Evolutionary conservation across 2,888 invertebrate species (phyloP), one percentile per base, ranked within the genome.

Genomic region (Lepas anatifera): DNA sequence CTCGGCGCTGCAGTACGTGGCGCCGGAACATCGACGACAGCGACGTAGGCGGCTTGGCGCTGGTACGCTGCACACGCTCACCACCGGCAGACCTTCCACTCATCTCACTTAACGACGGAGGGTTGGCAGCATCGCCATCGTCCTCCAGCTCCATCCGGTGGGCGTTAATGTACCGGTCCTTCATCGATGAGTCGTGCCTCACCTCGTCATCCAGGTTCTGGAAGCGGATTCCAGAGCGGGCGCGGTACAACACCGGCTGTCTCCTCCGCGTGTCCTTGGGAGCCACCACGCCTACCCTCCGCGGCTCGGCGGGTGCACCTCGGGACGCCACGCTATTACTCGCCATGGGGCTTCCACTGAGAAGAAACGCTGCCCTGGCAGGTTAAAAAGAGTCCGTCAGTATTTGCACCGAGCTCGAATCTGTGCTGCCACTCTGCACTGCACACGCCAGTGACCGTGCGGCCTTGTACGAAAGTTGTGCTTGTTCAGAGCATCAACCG

Each of bases 141-240:
- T n/a, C n/a, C n/a, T n/a, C n/a, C n/a, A n/a, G n/a, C 32, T 2
- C 58, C 22, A 7, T 10, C 16, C 52, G 29, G 29, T 52, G 52
- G 13, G 52, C 29, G 58, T 6, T 32, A 32, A 13, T 18, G 32
- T 1, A 18, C 25, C 22, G 22, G 35, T 58, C 58, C 22, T 22
- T 32, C 58, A 32, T 7, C 6, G 18, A 7, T 16, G 58, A 32
- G 32, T 48, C 29, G 32, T 58, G 16, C 3, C 58, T 25, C 32
- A 58, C 35, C 22, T 16, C 18, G 29, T 35, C 41, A 35, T 63
- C 69, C 18, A 70, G 68, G 46, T 69, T 68, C 70, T 72, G 72
- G 68, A 71, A 72, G 58, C 69, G 68, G 48, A 72, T 67, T 4
- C 72, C 72, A 43, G 72, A 72, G 18, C 70, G 50, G 68, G 72